Conservation (phyloP, 1,140 invertebrate species). For the Hydropsyche tenuis region DNA sequence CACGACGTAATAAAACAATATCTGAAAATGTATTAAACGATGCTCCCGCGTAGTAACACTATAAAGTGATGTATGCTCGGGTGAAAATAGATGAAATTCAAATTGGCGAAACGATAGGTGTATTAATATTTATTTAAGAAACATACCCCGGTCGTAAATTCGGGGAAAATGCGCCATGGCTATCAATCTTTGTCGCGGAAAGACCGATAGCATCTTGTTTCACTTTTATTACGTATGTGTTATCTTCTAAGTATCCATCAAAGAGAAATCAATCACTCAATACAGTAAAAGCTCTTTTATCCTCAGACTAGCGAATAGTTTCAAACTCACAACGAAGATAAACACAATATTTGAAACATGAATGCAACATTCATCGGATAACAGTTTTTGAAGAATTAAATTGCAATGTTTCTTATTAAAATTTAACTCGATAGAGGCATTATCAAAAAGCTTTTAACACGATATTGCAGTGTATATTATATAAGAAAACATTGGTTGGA, state of each 20-base stretch:
- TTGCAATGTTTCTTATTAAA: no score
- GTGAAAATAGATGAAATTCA: not conserved
- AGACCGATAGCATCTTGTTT: slow-evolving; percentile 40
- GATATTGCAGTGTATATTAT: no score
- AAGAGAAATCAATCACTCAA: slow-evolving; percentile 41
- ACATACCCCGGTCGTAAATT: slow-evolving; percentile 1
- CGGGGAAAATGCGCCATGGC: slow-evolving; percentile 3
- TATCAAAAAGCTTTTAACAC: no score
- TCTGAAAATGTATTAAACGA: not conserved
- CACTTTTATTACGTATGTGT: slow-evolving; percentile 41
- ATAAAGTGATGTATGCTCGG: not conserved
- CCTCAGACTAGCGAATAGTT: not conserved
- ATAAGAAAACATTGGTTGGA: no score
- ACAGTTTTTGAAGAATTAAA: no score
- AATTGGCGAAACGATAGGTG: not conserved
- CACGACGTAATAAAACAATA: not conserved
- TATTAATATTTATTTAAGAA: slow-evolving; percentile 12
- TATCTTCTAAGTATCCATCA: slow-evolving; percentile 39
- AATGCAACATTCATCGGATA: no score
- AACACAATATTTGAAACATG: no score
- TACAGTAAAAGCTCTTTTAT: slow-evolving; percentile 24
- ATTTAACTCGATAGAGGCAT: no score
- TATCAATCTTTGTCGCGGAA: slow-evolving; percentile 39
- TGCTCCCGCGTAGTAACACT: not conserved
- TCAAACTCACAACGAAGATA: no score